Base-by-base conservation (phyloP, 1,140 invertebrate genomes). In the Sarcophaga bullata region DNA sequence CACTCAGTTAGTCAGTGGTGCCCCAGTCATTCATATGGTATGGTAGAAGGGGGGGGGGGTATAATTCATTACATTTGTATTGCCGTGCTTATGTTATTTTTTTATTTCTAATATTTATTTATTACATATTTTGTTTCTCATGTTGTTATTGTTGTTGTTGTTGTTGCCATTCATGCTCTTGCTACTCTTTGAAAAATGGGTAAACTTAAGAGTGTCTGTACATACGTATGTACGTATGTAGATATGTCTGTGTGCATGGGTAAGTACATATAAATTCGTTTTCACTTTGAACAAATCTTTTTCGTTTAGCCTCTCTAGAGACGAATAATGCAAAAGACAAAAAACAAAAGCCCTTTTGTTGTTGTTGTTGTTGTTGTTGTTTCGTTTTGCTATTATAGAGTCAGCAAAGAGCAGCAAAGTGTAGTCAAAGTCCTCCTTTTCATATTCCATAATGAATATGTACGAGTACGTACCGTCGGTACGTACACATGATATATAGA, bases 251-350 rank as follows among this genome's bases (percentile, higher is more conserved):
- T 68, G 6, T 62, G 17, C 19, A 19, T 68, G 50, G 1, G 50
- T 52, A 6, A 3, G 50, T 37, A 37, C 1, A 4, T 4, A 37
- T 37, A 37, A 37, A 37, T 37, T 52, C 8, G 8, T 10, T 52
- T 68, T 68, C 17, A 19, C 62, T 68, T 68, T 68, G 62, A 68
- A 68, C 2, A 19, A 68, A n/a, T 62, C 19, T 52, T 52, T 68
- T 68, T 68, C 19, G 62, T 25, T 68, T 68, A 19, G 62, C 62
- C 62, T 68, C 62, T 68, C 62, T 68, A 68, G 62, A 68, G 62
- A 68, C 62, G n/a, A 19, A 68, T 25, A 68, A 58, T 58, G 15
- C 15, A 58, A 58, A 58, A 58, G 54, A 58, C 54, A 68, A n/a
- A 68, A 68, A 68, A 15, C 25, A 37, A 37, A 37, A 37, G 25